Evolutionary conservation across 2,888 invertebrate genomes (phyloP), one percentile per base, ranked within the genome.

Genomic region (Diadegma fenestrale): DNA sequence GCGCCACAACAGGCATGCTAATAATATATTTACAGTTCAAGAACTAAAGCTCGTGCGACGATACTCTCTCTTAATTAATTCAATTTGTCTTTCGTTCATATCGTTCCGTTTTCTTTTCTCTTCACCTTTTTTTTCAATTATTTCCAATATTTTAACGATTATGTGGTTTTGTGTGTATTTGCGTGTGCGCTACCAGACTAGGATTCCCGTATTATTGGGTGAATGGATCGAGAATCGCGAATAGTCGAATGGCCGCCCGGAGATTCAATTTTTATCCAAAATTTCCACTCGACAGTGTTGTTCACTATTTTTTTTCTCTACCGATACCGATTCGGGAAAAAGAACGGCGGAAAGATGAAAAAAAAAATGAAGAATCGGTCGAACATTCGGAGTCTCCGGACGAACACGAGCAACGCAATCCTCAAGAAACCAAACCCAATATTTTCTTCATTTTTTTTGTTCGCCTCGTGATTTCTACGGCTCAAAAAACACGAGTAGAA

Each of bases 1-100:
- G 78, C 88, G 86, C 88, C 86, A 88, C 86, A 88, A 87, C 90
- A 89, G 80, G 89, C 90, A 91, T 92, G 91, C 92, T 91, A 87
- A 86, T 90, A 86, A 84, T 88, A 58, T 58, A 88, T 90, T 86
- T 89, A 91, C 89, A 91, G 45, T 88, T 90, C 88, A 82, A 80
- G 84, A 84, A 87, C 63, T 83, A 88, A 90, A 89, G 88, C 89
- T 88, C 85, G 85, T 87, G 86, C 84, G 81, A 84, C 86, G 76
- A 37, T 84, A 45, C 63, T 45, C 41, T 63, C 26, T 75, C 26
- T 75, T 58, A 41, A 54, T 45, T 63, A 30, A 41, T 19, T 58
- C 12, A 43, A 26, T 26, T 26, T 12, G 26, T 58, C 26, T 58
- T 58, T 26, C 12, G 12, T 58, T 58, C 26, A 26, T 19, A 5